phyloP scores from a whole-genome alignment of 2,888 invertebrate species.

The Lutraria lutraria region DNA sequence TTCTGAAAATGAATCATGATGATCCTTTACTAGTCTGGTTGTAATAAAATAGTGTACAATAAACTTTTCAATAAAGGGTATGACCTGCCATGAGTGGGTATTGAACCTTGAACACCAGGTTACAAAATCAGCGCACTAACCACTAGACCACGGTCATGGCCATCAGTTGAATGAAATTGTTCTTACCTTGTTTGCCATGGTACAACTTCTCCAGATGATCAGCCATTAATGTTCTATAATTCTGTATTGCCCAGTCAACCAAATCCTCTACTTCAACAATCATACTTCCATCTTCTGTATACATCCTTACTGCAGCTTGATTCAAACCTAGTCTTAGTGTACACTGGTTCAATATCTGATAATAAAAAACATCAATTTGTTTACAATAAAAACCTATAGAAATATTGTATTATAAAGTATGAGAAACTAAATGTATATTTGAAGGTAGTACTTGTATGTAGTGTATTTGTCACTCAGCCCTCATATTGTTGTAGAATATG shows the following conservation, averaged over 20 bases:
- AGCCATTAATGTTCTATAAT: conserved; percentile 79
- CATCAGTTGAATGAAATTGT: not conserved
- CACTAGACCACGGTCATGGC: no score
- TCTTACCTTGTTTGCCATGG: conserved; percentile 66
- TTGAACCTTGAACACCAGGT: no score
- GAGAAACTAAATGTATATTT: no score
- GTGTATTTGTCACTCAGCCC: no score
- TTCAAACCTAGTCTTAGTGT: conserved; percentile 82
- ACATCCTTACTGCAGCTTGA: conserved; percentile 84
- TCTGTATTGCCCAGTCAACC: conserved; percentile 82
- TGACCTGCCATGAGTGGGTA: no score
- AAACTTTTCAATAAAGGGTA: no score
- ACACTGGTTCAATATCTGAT: conserved; percentile 85
- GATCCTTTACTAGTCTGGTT: not conserved
- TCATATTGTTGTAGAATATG: no score
- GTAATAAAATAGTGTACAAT: not conserved
- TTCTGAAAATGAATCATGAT: not conserved
- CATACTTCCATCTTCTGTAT: conserved; percentile 84
- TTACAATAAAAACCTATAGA: not conserved
- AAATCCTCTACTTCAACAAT: conserved; percentile 85
- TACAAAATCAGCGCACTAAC: no score
- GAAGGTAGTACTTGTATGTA: no score
- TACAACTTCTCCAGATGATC: conserved; percentile 77
- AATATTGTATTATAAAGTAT: no score
- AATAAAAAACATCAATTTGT: conserved; percentile 5